Base-by-base conservation (phyloP, 2,113 vertebrate species). In the Hymenochirus boettgeri region DNA sequence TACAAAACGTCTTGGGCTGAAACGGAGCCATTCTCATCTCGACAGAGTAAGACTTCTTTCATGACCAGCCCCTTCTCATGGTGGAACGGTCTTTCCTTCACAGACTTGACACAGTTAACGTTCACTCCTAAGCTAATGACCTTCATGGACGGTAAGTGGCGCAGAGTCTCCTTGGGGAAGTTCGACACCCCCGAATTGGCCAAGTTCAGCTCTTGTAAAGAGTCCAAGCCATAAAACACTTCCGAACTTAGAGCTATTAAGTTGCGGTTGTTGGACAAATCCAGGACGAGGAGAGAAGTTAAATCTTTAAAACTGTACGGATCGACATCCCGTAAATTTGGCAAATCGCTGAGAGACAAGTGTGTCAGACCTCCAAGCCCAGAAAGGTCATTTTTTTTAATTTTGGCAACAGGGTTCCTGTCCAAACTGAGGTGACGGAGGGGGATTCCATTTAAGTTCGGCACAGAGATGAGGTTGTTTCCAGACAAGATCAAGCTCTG, bases 121-220 rank as follows among this genome's bases (percentile, higher is more conserved):
- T 81, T 79, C 66, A 75, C 78, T 58, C 89, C 86, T 65, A 96
- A 60, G 3, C 81, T 86, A 65, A 96, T 80, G 18, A 89, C 94
- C 81, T 93, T 92, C 71, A 99, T 84, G 1, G 86, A 89, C 1
- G 93, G 93, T 61, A 99, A 75, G 57, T 91, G 80, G 62, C 75
- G 83, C 21, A 97, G 78, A 70, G 90, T 79, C 21, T 74, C 76
- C 37, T 83, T 87, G 1, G 95, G 92, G 66, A 95, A 77, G 2
- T 86, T 82, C 0, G 63, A 67, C 61, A 93, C 46, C 0, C 83
- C 84, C 0, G 93, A 93, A 64, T 87, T 87, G 0, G 91, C 91
- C 70, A 99, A 78, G 67, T 93, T 91, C 65, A 99, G 88, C 71
- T 98, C 96, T 47, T 94, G 95, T 47, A 99, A 75, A 10, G 93